Evolutionary conservation across 2,797 vertebrate species (phyloP).

Genomic region (Gymnoscopelus microlampas): DNA sequence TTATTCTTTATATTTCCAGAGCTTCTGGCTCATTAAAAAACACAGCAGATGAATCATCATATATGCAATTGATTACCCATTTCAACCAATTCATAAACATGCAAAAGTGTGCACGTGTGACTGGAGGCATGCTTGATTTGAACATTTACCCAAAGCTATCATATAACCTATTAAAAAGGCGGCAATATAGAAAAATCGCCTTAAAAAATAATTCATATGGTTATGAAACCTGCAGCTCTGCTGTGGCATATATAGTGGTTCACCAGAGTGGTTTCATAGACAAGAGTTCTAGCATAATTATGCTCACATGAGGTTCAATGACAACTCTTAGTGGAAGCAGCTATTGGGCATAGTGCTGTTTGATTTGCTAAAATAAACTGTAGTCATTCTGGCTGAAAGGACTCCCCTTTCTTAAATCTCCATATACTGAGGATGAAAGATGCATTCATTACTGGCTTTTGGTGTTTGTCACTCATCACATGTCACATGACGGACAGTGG

Average conservation of each 20-base stretch:
- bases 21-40: slow-evolving; percentile 55
- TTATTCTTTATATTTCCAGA: slow-evolving; percentile 65
- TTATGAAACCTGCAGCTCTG: slow-evolving; percentile 42
- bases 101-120: too few species aligned
- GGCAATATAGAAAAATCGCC: slow-evolving; percentile 22
- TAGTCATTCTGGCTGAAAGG: slow-evolving; percentile 24
- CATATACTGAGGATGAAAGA: neutral
- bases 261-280: slow-evolving; percentile 1
- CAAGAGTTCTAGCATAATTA: neutral
- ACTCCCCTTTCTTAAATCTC: slow-evolving; percentile 10
- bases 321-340: slow-evolving; percentile 16
- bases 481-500: too few species aligned
- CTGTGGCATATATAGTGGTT: slow-evolving; percentile 17
- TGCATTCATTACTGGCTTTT: neutral
- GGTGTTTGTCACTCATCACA: slow-evolving; percentile 9
- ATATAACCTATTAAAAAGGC: neutral
- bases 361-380: slow-evolving; percentile 8
- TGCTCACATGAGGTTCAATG: slow-evolving; percentile 31
- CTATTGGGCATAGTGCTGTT: slow-evolving; percentile 15
- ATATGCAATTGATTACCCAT: slow-evolving; percentile 46
- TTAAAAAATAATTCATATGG: slow-evolving; percentile 37
- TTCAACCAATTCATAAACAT: slow-evolving; percentile 1
- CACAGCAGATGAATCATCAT: slow-evolving; percentile 56
- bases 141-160: too few species aligned
- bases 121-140: too few species aligned